phyloP scores from a whole-genome alignment of 2,888 invertebrate genomes.

The Achlya flavicornis region DNA sequence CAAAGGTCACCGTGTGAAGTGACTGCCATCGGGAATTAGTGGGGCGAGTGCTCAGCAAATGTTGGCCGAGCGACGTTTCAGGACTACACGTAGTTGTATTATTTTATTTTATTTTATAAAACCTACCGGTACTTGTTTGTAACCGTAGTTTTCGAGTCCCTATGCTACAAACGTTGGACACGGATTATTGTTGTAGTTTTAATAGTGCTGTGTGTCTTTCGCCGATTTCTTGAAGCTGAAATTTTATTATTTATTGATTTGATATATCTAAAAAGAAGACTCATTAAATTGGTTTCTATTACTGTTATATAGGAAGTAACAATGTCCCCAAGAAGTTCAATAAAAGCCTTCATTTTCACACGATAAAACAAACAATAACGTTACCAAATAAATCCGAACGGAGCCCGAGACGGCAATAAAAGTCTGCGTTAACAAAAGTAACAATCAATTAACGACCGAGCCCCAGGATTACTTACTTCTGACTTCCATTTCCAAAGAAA shows the following conservation, averaged over 20 bases:
- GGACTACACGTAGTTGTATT: constrained; percentile 18
- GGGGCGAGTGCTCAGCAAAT: constrained; percentile 36
- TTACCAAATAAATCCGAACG: constrained; percentile 28
- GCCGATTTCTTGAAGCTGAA: too few species aligned
- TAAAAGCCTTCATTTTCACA: constrained; percentile 27
- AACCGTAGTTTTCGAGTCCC: not conserved
- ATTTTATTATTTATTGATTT: too few species aligned
- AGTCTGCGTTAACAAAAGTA: constrained; percentile 51
- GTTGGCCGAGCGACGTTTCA: constrained; percentile 27
- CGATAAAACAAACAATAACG: constrained; percentile 27
- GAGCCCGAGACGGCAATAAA: constrained; percentile 40
- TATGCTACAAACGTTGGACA: not conserved
- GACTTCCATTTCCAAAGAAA: constrained; percentile 23
- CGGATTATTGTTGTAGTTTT: not conserved
- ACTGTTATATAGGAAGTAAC: not conserved
- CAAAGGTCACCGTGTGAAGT: constrained; percentile 26
- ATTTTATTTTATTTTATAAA: constrained; percentile 15
- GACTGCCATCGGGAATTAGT: constrained; percentile 31
- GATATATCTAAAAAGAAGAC: too few species aligned
- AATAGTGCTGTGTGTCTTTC: too few species aligned
- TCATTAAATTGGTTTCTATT: too few species aligned
- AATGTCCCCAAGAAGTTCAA: constrained; percentile 13
- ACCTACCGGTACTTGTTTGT: not conserved
- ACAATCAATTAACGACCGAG: constrained; percentile 59
- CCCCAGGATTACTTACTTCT: constrained; percentile 48